Conservation (phyloP, 2,797 vertebrate genomes). For the Tragelaphus eurycerus region DNA sequence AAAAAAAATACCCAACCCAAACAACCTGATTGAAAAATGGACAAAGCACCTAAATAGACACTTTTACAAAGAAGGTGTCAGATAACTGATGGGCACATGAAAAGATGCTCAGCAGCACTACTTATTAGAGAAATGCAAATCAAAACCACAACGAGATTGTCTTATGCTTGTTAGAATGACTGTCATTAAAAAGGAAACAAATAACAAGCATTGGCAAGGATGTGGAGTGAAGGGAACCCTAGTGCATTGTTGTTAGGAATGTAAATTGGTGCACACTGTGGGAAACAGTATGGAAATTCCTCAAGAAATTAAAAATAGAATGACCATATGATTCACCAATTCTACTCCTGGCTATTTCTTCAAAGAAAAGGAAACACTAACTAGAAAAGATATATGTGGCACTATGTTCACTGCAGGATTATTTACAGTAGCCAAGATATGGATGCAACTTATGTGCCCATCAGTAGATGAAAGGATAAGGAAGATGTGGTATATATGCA, state of each 20-base stretch:
- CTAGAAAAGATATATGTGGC: neutral
- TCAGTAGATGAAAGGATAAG: neutral
- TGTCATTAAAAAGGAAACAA: neutral
- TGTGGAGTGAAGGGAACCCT: neutral
- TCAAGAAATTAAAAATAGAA: neutral
- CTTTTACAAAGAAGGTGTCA: neutral
- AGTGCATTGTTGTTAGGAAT: neutral
- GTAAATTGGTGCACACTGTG: neutral
- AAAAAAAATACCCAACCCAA: neutral
- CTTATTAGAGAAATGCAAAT: neutral
- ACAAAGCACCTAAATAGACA: neutral
- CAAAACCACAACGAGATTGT: neutral
- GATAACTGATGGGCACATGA: neutral
- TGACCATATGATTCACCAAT: neutral
- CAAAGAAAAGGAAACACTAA: neutral
- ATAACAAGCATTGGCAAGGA: accelerated
- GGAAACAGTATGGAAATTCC: neutral
- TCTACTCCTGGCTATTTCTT: neutral
- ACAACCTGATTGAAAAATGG: neutral
- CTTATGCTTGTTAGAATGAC: neutral
- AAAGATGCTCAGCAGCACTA: neutral
- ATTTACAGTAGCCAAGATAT: neutral
- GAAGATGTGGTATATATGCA: neutral
- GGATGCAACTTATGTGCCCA: neutral
- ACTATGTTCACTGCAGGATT: neutral